Percentiles rank a stretch among this genome's conserved stretches.
phyloP scores from a whole-genome alignment of 2,113 vertebrate genomes.

The Toxotes chatareus region DNA sequence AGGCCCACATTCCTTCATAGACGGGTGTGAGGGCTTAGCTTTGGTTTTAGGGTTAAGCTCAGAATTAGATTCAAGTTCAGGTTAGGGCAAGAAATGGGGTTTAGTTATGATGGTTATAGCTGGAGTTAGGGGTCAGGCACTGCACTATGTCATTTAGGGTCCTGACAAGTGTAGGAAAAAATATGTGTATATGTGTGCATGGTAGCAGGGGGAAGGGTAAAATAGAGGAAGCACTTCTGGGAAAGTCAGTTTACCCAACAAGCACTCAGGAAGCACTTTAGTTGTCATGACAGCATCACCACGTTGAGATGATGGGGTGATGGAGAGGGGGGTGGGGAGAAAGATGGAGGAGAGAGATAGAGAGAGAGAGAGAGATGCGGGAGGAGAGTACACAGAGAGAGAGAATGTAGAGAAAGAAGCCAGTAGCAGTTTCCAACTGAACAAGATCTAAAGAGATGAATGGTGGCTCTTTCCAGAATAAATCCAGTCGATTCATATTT shows the following conservation, averaged over 20 bases:
- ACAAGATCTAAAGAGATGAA: slow-evolving; percentile 58
- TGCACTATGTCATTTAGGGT: background rate
- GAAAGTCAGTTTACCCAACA: slow-evolving; percentile 81
- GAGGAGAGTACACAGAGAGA: background rate
- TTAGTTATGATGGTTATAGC: background rate
- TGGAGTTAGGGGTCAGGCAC: background rate
- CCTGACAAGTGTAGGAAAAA: slow-evolving; percentile 22
- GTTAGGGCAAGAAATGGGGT: background rate
- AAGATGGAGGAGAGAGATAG: background rate
- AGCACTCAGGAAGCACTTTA: slow-evolving; percentile 81
- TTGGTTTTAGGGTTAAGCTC: background rate
- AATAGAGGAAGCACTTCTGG: slow-evolving; percentile 70
- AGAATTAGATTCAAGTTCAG: background rate
- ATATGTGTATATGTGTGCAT: slow-evolving; percentile 15
- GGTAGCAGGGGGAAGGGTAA: slow-evolving; percentile 44
- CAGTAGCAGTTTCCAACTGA: slow-evolving; percentile 21
- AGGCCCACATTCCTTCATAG: slow-evolving; percentile 5
- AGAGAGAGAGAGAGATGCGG: background rate
- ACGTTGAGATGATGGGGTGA: slow-evolving; percentile 69
- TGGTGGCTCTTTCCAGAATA: slow-evolving; percentile 38
- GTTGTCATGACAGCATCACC: slow-evolving; percentile 70
- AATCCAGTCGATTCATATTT: slow-evolving; percentile 62
- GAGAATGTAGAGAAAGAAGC: slow-evolving; percentile 30
- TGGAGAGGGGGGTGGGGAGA: slow-evolving; percentile 30
- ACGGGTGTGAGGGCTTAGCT: background rate